A percentile compares a stretch with the other conserved stretches of the same genome.
Evolutionary conservation across 2,113 vertebrate species (phyloP).

Genomic region (Chamaea fasciata): DNA sequence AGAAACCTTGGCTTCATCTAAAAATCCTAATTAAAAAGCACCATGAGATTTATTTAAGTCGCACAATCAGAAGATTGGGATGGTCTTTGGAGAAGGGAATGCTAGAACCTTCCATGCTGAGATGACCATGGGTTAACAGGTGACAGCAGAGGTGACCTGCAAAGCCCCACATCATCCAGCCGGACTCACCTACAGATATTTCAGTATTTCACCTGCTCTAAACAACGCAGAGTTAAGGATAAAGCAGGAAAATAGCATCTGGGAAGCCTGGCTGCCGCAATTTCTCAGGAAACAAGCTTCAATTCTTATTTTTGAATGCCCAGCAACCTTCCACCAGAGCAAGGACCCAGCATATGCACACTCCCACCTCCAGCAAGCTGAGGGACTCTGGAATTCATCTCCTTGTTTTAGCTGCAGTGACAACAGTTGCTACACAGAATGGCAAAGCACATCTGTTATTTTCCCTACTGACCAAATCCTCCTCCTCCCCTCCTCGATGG

Average conservation of each 20-base stretch:
- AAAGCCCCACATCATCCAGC: neutral
- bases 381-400: neutral
- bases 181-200: neutral
- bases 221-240: neutral
- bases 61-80: neutral
- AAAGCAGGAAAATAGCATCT: accelerated
- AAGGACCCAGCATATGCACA: neutral
- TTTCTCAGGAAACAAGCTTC: accelerated
- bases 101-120: neutral
- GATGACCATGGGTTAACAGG: neutral
- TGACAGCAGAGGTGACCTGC: neutral
- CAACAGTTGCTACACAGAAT: neutral
- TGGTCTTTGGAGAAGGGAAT: neutral
- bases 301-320: neutral
- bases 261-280: neutral
- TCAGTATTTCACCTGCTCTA: neutral
- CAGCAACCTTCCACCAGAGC: accelerated
- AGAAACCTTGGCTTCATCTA: neutral
- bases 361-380: neutral
- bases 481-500: neutral
- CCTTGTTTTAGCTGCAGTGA: neutral
- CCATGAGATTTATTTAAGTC: neutral
- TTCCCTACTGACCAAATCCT: neutral
- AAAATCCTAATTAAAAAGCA: neutral
- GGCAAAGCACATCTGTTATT: neutral